These are phyloP conservation scores for Nasua narica DNA, from an alignment of 2,797 vertebrate species.

Conservation along the genomic window DNA sequence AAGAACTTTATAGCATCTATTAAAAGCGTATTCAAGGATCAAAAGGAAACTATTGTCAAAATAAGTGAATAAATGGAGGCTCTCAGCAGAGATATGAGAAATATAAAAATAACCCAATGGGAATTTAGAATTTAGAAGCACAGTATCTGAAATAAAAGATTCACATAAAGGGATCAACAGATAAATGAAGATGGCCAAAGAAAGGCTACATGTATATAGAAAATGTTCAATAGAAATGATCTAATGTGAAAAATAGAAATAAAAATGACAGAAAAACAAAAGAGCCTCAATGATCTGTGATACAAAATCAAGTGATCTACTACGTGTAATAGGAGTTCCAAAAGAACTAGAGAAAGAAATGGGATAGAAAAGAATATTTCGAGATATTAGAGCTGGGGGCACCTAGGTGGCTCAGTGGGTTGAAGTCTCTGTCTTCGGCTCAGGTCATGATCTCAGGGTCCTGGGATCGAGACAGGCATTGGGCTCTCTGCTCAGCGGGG, in stretches of 20 bases:
- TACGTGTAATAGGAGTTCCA: not conserved
- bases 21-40: not conserved
- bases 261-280: not conserved
- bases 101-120: not conserved
- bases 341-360: not conserved
- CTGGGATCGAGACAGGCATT: too few relatives aligned
- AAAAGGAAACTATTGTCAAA: not conserved
- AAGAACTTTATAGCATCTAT: not conserved
- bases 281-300: not conserved
- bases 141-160: not conserved
- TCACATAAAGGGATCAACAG: not conserved
- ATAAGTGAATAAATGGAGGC: not conserved
- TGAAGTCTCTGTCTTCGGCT: too few relatives aligned
- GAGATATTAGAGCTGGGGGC: not conserved
- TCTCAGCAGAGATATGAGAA: not conserved
- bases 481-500: too few relatives aligned
- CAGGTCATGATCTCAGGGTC: too few relatives aligned
- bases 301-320: not conserved
- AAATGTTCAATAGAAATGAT: not conserved
- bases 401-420: too few relatives aligned
- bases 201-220: not conserved
- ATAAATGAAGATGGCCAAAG: not conserved
- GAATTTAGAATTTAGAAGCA: not conserved
- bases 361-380: not conserved
- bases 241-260: not conserved